Base-by-base conservation (phyloP, 2,113 vertebrate genomes). In the Galbula dea region DNA sequence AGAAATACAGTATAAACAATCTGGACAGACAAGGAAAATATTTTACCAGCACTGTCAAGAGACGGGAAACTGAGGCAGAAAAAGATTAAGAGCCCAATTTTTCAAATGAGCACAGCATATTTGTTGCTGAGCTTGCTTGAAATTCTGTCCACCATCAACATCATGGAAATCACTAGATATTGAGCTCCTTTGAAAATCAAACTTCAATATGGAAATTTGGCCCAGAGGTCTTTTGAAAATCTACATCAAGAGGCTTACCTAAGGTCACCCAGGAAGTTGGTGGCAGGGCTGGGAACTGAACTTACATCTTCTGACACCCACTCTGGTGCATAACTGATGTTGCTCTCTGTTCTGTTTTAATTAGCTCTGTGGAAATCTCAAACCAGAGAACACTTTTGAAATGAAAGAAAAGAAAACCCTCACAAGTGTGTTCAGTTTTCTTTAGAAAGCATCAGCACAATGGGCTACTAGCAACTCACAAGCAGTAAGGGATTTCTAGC, bases 201-300 rank as follows among this genome's bases (percentile, higher is more conserved):
- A 92, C 87, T 87, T 82, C 87, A 93, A 37, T 96, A 95, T 92
- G 94, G 94, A 96, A 94, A 96, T 91, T 55, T 88, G 78, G 93
- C 91, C 95, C 59, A 94, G 87, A 95, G 89, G 81, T 95, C 95
- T 95, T 96, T 92, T 92, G 92, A 93, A 96, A 95, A 86, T 57
- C 75, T 85, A 93, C 92, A 96, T 96, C 95, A 95, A 95, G 95
- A 96, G 69, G 90, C 81, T 96, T 65, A 94, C 95, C 92, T 92
- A 95, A 93, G 92, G 96, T 96, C 90, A 95, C 92, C 92, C 95
- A 89, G 95, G 95, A 96, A 96, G 95, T 92, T 6, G 4, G 92
- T 75, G 67, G 86, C 90, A 89, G 81, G 86, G 92, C 88, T 95
- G 95, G 90, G 92, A 96, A 96, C 92, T 62, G 51, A 91, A 74